Evolutionary conservation across 2,888 invertebrate genomes (phyloP), one percentile per base, ranked within the genome.

Genomic region (Apeira syringaria): DNA sequence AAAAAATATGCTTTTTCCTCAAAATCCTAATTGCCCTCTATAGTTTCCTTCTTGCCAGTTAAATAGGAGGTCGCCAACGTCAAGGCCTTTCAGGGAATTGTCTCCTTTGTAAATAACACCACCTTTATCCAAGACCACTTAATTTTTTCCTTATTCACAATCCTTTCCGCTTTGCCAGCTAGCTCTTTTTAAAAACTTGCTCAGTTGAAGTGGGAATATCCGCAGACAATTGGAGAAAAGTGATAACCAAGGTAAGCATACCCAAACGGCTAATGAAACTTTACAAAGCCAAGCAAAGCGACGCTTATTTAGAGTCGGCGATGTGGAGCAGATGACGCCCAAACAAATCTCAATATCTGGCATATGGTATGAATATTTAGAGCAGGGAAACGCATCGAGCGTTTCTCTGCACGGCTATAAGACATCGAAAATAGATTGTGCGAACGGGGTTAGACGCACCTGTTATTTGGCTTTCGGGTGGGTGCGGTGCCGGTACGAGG

Each of bases 401-500:
- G 80, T 77, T 82, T 77, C 86, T 82, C 79, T 77, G 80, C 82
- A 80, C 85, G 77, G 81, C 79, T 84, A 81, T 84, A 87, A 86
- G 86, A 84, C 84, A 85, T 85, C 88, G 82, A 85, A 89, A 89
- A 89, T 89, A 89, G 89, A 88, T 87, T 87, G 81, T 87, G 85
- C 87, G 85, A 89, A 89, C 79, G 86, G 87, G 89, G 89, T 87
- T 89, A 89, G 83, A 80, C 88, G 82, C 89, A 89, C 89, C 89
- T 89, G 89, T 88, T 87, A 85, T 86, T 87, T 83, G 75, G 83
- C 83, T 86, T 84, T 77, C 73, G 68, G 74, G 78, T 69, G 71
- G 72, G 73, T 69, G 75, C 73, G 78, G 75, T 64, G 66, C 61
- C 47, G 72, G 73, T 47, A 56, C 47, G 55, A 63, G 67, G 62